Percentiles rank a stretch among this genome's conserved stretches.
phyloP scores from a whole-genome alignment of 2,888 invertebrate genomes.

The Molorchus minor region DNA sequence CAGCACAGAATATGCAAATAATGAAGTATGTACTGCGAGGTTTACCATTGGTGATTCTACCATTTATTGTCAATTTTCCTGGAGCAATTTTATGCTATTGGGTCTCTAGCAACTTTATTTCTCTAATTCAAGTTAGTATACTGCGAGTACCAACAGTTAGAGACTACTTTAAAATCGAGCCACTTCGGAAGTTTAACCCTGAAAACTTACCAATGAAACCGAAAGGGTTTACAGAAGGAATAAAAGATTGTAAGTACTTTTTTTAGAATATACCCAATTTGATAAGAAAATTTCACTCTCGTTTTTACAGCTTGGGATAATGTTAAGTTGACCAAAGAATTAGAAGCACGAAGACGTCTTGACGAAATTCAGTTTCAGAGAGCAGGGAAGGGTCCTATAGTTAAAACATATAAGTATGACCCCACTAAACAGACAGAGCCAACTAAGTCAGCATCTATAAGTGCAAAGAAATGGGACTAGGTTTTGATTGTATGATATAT shows the following conservation, averaged over 20 bases:
- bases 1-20: slow-evolving; percentile 72
- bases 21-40: slow-evolving; percentile 80
- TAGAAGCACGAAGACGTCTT: slow-evolving; percentile 78
- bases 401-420: slow-evolving; percentile 88
- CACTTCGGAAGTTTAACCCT: slow-evolving; percentile 66
- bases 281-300: neutral
- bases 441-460: slow-evolving; percentile 59
- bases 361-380: slow-evolving; percentile 83
- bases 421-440: slow-evolving; percentile 70
- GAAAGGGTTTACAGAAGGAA: slow-evolving; percentile 80
- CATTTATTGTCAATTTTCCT: slow-evolving; percentile 88
- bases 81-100: slow-evolving; percentile 91
- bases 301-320: slow-evolving; percentile 77
- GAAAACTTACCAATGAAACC: slow-evolving; percentile 72
- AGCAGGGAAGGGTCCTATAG: slow-evolving; percentile 86
- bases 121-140: slow-evolving; percentile 81
- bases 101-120: slow-evolving; percentile 87
- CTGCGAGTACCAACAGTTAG: slow-evolving; percentile 79
- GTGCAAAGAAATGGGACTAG: slow-evolving; percentile 67
- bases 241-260: slow-evolving; percentile 76
- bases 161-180: slow-evolving; percentile 79
- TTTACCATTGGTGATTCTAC: slow-evolving; percentile 81
- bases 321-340: slow-evolving; percentile 78
- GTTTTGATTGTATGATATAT: slow-evolving; percentile 15
- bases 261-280: neutral